Evolutionary conservation across 2,797 vertebrate species (phyloP).

Genomic region (Pelodytes ibericus): DNA sequence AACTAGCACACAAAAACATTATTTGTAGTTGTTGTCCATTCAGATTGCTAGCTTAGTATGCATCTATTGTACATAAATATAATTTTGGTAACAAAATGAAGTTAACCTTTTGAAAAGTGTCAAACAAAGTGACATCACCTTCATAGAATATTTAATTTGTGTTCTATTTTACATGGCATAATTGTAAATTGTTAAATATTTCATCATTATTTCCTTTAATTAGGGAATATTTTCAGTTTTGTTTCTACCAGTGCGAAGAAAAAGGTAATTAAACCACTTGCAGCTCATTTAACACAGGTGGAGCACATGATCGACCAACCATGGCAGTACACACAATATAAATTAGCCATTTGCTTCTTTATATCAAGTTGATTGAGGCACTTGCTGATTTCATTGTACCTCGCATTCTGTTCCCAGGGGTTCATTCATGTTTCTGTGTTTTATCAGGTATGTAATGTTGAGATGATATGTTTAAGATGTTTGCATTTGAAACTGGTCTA

Average conservation of each 20-base stretch:
- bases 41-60: no score
- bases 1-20: no score
- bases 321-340: not conserved
- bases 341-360: not conserved
- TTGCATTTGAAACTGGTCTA: no score
- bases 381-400: not conserved
- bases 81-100: no score
- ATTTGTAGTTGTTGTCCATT: no score
- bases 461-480: no score
- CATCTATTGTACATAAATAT: no score
- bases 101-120: no score
- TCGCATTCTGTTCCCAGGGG: not conserved
- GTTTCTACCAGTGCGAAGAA: not conserved
- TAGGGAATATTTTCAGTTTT: not conserved
- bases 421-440: not conserved
- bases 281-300: constrained; percentile 1
- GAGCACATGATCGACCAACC: not conserved
- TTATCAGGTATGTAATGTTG: constrained; percentile 1
- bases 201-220: not conserved
- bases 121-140: no score
- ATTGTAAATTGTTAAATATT: not conserved
- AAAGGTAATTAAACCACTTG: not conserved
- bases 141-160: no score
- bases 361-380: not conserved
- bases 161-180: no score